Conservation (phyloP, 2,113 vertebrate genomes). For the Ochotona princeps region DNA sequence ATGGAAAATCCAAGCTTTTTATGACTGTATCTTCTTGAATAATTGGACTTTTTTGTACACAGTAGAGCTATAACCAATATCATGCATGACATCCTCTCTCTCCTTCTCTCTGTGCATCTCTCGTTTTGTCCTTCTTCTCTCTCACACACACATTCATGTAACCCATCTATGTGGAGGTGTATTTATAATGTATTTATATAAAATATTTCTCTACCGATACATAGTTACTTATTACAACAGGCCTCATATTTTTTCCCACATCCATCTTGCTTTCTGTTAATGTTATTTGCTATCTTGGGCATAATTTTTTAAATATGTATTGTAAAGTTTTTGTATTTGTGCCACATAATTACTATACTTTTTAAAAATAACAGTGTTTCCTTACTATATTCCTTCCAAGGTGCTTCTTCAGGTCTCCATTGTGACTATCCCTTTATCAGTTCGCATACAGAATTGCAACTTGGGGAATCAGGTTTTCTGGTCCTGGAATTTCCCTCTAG, state of each 20-base stretch:
- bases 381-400: neutral
- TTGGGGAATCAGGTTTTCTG: neutral
- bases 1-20: neutral
- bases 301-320: neutral
- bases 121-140: too few species aligned
- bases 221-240: neutral
- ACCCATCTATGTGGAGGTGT: neutral
- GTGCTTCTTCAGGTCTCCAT: neutral
- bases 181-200: neutral
- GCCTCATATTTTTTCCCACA: neutral
- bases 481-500: neutral
- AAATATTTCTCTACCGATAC: neutral
- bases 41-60: neutral
- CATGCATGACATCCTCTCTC: neutral
- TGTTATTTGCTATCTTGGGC: neutral
- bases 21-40: constrained; percentile 38
- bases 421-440: neutral
- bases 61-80: neutral
- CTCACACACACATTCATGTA: neutral
- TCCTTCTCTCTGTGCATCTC: too few species aligned
- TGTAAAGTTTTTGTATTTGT: neutral
- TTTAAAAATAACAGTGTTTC: neutral
- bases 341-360: neutral
- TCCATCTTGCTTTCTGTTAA: neutral
- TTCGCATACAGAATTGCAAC: neutral